phyloP scores from a whole-genome alignment of 2,888 invertebrate genomes.

The Mythimna albipuncta region DNA sequence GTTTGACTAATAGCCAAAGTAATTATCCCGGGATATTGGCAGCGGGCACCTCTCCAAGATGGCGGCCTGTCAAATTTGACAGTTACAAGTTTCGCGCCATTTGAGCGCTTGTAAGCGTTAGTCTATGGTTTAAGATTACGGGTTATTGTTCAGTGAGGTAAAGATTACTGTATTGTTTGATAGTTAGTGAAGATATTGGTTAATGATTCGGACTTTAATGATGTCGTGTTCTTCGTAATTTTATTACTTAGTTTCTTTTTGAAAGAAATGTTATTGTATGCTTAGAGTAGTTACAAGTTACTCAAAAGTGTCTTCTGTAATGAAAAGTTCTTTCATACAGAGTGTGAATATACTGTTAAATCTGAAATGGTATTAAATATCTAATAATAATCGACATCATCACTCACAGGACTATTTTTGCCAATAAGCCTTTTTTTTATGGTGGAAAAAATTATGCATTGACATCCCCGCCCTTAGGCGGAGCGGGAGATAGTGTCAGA shows the following conservation, averaged over 20 bases:
- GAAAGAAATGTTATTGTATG: background rate
- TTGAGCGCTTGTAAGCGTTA: slow-evolving; percentile 57
- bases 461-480: too few species aligned
- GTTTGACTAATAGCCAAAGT: slow-evolving; percentile 85
- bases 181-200: background rate
- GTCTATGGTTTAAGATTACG: slow-evolving; percentile 45
- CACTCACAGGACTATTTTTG: too few species aligned
- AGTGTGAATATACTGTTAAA: too few species aligned
- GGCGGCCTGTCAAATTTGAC: slow-evolving; percentile 87
- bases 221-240: background rate
- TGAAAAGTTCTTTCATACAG: background rate
- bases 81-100: slow-evolving; percentile 81
- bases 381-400: too few species aligned
- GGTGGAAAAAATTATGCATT: too few species aligned
- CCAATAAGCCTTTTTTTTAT: too few species aligned
- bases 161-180: slow-evolving; percentile 23
- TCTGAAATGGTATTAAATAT: too few species aligned
- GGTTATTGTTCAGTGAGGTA: slow-evolving; percentile 13
- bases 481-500: too few species aligned
- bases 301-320: background rate
- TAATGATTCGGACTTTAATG: background rate
- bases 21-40: slow-evolving; percentile 84
- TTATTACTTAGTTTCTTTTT: background rate
- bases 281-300: background rate
- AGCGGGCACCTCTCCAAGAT: slow-evolving; percentile 79